These are phyloP conservation scores for Cossypha heuglini DNA, from an alignment of 2,797 vertebrate genomes.

Conservation along the genomic window DNA sequence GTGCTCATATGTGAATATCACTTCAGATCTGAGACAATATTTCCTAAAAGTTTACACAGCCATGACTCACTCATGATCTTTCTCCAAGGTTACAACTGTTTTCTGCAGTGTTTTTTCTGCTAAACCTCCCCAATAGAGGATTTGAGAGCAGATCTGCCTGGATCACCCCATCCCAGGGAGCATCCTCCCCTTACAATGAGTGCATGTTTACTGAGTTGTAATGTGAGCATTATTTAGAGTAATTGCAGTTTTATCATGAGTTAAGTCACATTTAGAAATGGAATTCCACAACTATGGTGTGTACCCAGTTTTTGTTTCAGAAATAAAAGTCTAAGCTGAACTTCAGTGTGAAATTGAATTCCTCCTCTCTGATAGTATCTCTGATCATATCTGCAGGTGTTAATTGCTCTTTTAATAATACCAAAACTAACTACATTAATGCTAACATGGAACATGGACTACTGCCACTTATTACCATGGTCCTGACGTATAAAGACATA, in stretches of 20 bases:
- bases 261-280: not conserved
- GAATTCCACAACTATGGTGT: not conserved
- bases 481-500: constrained; percentile 32
- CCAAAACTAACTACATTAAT: constrained; percentile 52
- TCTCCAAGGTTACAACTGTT: not conserved
- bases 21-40: not conserved
- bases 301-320: not conserved
- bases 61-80: not conserved
- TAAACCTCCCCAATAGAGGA: not conserved
- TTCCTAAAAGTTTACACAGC: not conserved
- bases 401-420: constrained; percentile 71
- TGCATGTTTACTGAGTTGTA: not conserved
- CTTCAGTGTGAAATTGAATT: constrained; percentile 6
- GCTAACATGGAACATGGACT: constrained; percentile 4
- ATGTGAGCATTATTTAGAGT: not conserved
- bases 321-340: not conserved
- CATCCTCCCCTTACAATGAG: not conserved
- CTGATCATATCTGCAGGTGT: constrained; percentile 47
- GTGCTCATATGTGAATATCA: not conserved
- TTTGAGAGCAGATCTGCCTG: not conserved
- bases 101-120: not conserved
- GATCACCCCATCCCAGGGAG: fast-evolving
- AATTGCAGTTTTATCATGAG: not conserved
- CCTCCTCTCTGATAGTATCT: constrained; percentile 31
- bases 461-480: constrained; percentile 26